phyloP scores from a whole-genome alignment of 2,113 vertebrate species.

The Neomonachus schauinslandi region DNA sequence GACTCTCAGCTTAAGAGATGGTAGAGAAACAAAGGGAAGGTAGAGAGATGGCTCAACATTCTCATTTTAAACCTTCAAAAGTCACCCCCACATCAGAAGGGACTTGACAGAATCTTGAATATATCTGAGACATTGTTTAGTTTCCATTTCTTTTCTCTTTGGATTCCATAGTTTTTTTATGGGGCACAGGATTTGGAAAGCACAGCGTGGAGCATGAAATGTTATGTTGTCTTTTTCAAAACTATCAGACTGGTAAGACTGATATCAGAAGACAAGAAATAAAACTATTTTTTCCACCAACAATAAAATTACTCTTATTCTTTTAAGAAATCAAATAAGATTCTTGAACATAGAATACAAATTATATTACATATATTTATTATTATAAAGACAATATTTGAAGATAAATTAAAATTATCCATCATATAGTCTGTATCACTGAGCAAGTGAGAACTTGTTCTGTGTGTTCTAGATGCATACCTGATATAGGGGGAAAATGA shows the following conservation, averaged over 20 bases:
- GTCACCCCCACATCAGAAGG: not conserved
- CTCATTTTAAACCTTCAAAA: not conserved
- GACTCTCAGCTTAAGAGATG: not conserved
- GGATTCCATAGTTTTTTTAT: not conserved
- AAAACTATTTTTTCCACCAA: not conserved
- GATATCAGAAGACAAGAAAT: not conserved
- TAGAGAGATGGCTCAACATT: not conserved
- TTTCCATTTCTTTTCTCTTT: not conserved
- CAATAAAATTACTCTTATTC: not conserved
- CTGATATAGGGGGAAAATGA: not conserved
- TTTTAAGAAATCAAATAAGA: not conserved
- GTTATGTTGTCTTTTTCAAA: not conserved
- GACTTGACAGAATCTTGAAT: not conserved
- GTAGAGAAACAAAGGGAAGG: not conserved
- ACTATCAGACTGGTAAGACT: not conserved
- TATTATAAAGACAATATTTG: not conserved
- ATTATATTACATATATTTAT: not conserved
- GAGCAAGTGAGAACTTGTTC: not conserved
- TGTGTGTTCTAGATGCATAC: not conserved
- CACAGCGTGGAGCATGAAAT: not conserved
- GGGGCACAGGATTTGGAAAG: not conserved
- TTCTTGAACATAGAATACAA: not conserved
- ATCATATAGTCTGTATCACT: not conserved
- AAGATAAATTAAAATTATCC: constrained; percentile 2
- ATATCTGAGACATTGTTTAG: not conserved